A percentile compares a stretch with the other conserved stretches of the same genome.
Conservation (phyloP, 2,113 vertebrate genomes). For the Ictalurus punctatus region DNA sequence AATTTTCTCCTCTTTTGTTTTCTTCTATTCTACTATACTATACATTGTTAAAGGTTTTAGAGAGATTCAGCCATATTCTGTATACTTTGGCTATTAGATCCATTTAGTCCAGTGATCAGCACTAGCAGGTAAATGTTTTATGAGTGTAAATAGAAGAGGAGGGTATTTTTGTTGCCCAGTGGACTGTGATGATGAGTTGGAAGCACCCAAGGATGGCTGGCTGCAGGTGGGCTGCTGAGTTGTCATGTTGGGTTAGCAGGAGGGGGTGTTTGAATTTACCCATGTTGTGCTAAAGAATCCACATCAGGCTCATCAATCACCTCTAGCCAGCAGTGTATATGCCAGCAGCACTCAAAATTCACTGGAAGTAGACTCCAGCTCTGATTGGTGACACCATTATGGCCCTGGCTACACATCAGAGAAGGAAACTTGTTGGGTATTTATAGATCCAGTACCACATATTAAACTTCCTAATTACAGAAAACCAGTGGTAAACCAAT, state of each 20-base stretch:
- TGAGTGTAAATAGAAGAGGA: conserved; percentile 26
- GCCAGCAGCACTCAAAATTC: conserved; percentile 1
- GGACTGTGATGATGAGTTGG: conserved; percentile 44
- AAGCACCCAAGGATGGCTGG: conserved; percentile 13
- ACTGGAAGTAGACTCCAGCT: conserved; percentile 44
- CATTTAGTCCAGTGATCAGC: conserved; percentile 23
- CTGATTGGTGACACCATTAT: conserved; percentile 42
- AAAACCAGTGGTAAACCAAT: conserved; percentile 3
- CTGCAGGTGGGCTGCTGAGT: conserved; percentile 49
- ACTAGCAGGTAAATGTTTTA: conserved; percentile 27
- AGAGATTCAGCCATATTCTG: not conserved
- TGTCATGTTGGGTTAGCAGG: conserved; percentile 44
- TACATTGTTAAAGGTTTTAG: not conserved
- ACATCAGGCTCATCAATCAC: conserved; percentile 49
- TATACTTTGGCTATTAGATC: not conserved
- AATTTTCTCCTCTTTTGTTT: not conserved
- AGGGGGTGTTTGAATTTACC: conserved; percentile 23
- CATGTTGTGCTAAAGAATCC: conserved; percentile 41
- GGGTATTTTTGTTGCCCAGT: conserved; percentile 47
- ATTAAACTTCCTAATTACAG: conserved; percentile 39
- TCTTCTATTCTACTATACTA: not conserved
- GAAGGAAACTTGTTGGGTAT: conserved; percentile 27
- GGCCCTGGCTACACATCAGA: conserved; percentile 23
- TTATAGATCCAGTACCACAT: conserved; percentile 18
- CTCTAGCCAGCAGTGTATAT: conserved; percentile 36